Percentiles rank a stretch among this genome's conserved stretches.
Evolutionary conservation across 1,140 invertebrate species (phyloP).

Genomic region (Hirudo medicinalis): DNA sequence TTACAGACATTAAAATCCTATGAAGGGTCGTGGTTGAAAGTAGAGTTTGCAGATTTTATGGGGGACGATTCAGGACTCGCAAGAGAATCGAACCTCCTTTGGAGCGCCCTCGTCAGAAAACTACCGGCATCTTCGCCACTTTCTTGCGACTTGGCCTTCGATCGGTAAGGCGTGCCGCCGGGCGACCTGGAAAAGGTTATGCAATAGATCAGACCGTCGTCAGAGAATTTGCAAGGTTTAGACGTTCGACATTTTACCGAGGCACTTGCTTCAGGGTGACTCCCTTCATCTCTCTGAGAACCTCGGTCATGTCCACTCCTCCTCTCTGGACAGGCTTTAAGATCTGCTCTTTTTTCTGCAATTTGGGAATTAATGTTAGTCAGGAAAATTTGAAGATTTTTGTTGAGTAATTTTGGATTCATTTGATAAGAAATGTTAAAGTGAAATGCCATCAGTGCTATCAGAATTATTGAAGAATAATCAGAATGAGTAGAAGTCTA

Average conservation of each 20-base stretch:
- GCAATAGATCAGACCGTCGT: neutral
- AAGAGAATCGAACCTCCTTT: conserved; percentile 3
- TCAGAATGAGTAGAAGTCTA: neutral
- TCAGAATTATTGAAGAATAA: neutral
- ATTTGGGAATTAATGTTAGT: too few relatives aligned
- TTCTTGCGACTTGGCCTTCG: neutral
- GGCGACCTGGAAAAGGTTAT: neutral
- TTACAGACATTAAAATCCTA: neutral
- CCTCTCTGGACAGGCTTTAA: neutral
- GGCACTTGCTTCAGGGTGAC: conserved; percentile 1
- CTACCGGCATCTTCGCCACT: neutral
- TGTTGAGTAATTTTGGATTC: neutral
- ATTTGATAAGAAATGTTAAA: neutral
- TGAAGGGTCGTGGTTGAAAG: neutral
- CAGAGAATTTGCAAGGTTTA: neutral
- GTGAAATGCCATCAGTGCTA: neutral
- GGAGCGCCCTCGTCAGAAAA: neutral
- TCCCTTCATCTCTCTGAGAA: neutral
- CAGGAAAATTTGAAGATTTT: neutral
- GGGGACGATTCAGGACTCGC: too few relatives aligned
- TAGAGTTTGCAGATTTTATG: neutral
- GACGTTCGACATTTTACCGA: neutral
- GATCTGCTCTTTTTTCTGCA: neutral
- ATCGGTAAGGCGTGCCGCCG: neutral
- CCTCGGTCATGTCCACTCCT: conserved; percentile 1